Percentiles rank a stretch among this genome's conserved stretches.
Conservation (phyloP, 2,888 invertebrate species). For the Sminthurides aquaticus region DNA sequence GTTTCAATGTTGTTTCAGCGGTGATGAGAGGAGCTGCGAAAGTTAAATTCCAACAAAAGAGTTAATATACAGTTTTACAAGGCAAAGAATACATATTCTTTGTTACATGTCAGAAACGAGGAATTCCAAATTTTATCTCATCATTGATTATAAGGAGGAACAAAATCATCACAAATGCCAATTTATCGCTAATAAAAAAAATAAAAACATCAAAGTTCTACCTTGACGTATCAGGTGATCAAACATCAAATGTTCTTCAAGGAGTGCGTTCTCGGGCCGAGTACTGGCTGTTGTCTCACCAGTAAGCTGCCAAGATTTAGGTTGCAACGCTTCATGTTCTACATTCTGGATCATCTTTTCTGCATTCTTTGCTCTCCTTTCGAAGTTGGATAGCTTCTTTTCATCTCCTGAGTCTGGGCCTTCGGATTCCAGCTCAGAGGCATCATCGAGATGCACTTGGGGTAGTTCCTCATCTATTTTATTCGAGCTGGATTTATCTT, state of each 20-base stretch:
- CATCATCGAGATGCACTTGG: not conserved
- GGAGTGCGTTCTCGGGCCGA: slow-evolving; percentile 83
- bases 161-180: not conserved
- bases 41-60: slow-evolving; percentile 5
- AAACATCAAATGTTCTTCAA: slow-evolving; percentile 87
- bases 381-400: slow-evolving; percentile 58
- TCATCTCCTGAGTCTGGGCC: slow-evolving; percentile 22
- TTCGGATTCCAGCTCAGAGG: slow-evolving; percentile 22
- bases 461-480: not conserved
- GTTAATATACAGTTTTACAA: not conserved
- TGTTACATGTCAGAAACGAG: slow-evolving; percentile 44
- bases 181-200: not conserved
- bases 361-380: slow-evolving; percentile 65
- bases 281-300: slow-evolving; percentile 75
- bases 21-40: slow-evolving; percentile 76
- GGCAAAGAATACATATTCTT: not conserved
- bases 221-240: slow-evolving; percentile 70
- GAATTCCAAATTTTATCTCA: slow-evolving; percentile 38
- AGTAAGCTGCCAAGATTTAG: slow-evolving; percentile 87
- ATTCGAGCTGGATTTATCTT: slow-evolving; percentile 12
- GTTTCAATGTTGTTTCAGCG: slow-evolving; percentile 72
- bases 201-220: slow-evolving; percentile 34
- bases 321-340: slow-evolving; percentile 65
- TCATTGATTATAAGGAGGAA: slow-evolving; percentile 17
- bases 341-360: slow-evolving; percentile 60